Conservation (phyloP, 1,140 invertebrate species). For the Pentalonia nigronervosa region DNA sequence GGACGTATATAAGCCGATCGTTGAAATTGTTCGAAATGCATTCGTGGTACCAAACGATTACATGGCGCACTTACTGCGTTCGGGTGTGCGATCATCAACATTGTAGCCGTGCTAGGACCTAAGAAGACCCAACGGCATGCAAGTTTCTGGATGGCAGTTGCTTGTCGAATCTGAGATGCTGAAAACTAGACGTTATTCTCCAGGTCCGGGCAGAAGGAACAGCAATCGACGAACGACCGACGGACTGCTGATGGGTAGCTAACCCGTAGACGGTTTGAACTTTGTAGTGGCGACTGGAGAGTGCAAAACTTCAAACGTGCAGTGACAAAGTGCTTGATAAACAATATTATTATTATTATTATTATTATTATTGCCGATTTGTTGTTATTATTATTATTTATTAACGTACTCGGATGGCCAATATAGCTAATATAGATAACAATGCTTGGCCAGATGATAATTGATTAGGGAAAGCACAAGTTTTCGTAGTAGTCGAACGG, state of each 20-base stretch:
- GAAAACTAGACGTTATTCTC: not conserved
- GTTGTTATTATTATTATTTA: not conserved
- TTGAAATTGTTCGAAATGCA: not conserved
- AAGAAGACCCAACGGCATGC: too few relatives aligned
- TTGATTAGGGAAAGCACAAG: not conserved
- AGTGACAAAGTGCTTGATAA: not conserved
- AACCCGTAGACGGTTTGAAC: not conserved
- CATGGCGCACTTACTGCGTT: slow-evolving; percentile 43
- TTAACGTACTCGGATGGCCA: not conserved
- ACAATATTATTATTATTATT: not conserved
- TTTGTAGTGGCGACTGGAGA: not conserved
- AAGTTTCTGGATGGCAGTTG: not conserved
- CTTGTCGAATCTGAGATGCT: not conserved
- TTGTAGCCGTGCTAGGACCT: not conserved
- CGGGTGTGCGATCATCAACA: not conserved
- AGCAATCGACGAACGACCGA: not conserved
- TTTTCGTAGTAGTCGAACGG: not conserved
- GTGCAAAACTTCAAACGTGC: not conserved
- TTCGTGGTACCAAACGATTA: slow-evolving; percentile 20
- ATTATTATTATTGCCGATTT: not conserved
- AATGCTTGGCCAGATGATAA: not conserved
- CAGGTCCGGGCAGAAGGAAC: not conserved
- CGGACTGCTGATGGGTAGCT: not conserved
- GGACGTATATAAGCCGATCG: not conserved
- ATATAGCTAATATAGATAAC: not conserved